phyloP scores from a whole-genome alignment of 30 jellyfish, hydroid and myxozoan species.

The Hydractinia echinata region DNA sequence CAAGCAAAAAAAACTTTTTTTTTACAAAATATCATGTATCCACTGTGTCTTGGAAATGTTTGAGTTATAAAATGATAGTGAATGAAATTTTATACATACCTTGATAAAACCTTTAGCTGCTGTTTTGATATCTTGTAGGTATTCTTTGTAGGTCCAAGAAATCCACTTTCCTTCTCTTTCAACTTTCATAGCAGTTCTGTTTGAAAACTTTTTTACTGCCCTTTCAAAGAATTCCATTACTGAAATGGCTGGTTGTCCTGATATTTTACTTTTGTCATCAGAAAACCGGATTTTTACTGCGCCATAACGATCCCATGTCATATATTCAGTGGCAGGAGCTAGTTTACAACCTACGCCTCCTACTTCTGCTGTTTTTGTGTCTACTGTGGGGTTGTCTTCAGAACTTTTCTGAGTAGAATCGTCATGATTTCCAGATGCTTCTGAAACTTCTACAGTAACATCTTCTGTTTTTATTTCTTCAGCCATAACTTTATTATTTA shows the following conservation, averaged over 20 bases:
- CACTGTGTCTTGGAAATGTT: too few species aligned
- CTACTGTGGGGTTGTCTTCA: neutral
- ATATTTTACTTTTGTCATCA: conserved; percentile 12
- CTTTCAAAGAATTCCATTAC: conserved; percentile 53
- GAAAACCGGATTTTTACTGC: conserved; percentile 34
- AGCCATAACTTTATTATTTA: too few species aligned
- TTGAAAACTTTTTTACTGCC: conserved; percentile 19
- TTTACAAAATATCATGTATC: too few species aligned
- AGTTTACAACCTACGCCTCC: conserved; percentile 43
- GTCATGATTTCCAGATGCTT: too few species aligned
- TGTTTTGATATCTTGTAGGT: conserved; percentile 47
- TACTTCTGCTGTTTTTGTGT: neutral
- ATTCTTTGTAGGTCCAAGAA: conserved; percentile 80
- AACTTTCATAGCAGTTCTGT: conserved; percentile 56
- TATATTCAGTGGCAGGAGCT: conserved; percentile 28
- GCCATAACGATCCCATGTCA: conserved; percentile 40
- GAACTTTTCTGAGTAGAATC: neutral
- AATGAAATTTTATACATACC: conserved; percentile 33
- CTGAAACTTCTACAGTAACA: too few species aligned
- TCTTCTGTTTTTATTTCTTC: too few species aligned
- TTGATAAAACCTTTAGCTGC: conserved; percentile 81
- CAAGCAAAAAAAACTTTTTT: too few species aligned
- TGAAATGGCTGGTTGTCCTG: conserved; percentile 45
- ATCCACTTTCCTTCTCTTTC: conserved; percentile 85
- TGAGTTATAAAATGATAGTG: too few species aligned